phyloP scores from a whole-genome alignment of 2,888 invertebrate species.

The Lithophane leautieri region DNA sequence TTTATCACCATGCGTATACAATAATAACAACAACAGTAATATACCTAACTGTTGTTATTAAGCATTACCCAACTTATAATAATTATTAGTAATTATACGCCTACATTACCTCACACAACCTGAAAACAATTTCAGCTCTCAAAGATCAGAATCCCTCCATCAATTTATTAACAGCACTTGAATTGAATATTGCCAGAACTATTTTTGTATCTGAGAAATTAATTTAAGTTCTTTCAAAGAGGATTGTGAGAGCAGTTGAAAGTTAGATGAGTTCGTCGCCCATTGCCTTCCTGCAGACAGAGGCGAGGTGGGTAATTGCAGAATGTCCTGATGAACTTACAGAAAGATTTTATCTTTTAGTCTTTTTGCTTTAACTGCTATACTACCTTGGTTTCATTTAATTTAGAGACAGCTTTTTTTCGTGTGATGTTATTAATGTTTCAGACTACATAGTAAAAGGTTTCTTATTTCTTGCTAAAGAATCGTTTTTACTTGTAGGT shows the following conservation, averaged over 20 bases:
- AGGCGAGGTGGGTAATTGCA: slow-evolving; percentile 59
- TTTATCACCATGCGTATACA: no score
- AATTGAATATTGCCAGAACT: slow-evolving; percentile 27
- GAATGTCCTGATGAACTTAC: slow-evolving; percentile 63
- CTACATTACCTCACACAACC: no score
- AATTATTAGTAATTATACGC: no score
- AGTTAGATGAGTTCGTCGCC: slow-evolving; percentile 63
- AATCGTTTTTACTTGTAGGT: slow-evolving; percentile 23
- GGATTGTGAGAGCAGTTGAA: slow-evolving; percentile 59
- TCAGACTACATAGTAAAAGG: slow-evolving; percentile 31
- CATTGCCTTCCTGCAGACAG: slow-evolving; percentile 51
- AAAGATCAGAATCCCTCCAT: slow-evolving; percentile 3
- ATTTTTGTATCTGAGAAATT: slow-evolving; percentile 61
- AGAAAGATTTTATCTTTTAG: slow-evolving; percentile 52
- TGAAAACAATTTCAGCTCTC: neutral
- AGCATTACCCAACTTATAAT: no score
- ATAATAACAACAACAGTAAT: no score
- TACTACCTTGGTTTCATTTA: slow-evolving; percentile 44
- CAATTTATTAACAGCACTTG: slow-evolving; percentile 24
- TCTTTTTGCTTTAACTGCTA: slow-evolving; percentile 48
- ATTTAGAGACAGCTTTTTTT: slow-evolving; percentile 36
- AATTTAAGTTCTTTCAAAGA: slow-evolving; percentile 65
- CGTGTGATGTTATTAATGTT: slow-evolving; percentile 45
- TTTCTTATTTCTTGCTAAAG: slow-evolving; percentile 44
- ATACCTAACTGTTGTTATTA: no score